Base-by-base conservation (phyloP, 2,113 vertebrate genomes). In the Pteruthius melanotis region DNA sequence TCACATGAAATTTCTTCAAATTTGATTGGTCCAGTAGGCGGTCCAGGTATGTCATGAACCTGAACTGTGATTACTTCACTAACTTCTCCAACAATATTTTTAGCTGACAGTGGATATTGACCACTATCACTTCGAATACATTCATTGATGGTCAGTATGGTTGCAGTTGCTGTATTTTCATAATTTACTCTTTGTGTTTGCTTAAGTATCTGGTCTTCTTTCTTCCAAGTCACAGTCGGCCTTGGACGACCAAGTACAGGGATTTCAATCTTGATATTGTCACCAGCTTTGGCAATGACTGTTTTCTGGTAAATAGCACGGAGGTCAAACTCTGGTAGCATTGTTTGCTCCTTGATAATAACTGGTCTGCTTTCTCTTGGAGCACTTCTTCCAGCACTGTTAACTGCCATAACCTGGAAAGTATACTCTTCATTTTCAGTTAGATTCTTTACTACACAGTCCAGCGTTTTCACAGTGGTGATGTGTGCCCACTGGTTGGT, bases 331-430 rank as follows among this genome's bases (percentile, higher is more conserved):
- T 99, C 99, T 50, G 99, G 99, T 91, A 98, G 97, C 96, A 98
- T 98, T 10, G 98, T 98, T 94, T 99, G 98, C 84, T 99, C 99
- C 95, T 98, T 99, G 74, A 99, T 98, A 93, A 98, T 77, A 88
- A 99, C 98, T 24, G 98, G 97, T 87, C 99, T 99, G 96, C 99
- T 99, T 89, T 99, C 98, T 97, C 99, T 98, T 82, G 99, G 99
- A 85, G 97, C 97, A 79, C 99, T 99, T 98, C 99, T 99, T 56
- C 99, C 99, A 24, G 99, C 99, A 24, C 97, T 98, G 92, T 99
- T 99, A 53, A 99, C 99, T 42, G 99, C 99, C 99, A 99, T 99
- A 61, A 99, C 98, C 76, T 97, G 99, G 98, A 99, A 99, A 69
- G 98, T 97, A 76, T 99, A 99, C 89, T 99, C 99, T 86, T 99